A percentile compares a stretch with the other conserved stretches of the same genome.
Evolutionary conservation across 2,113 vertebrate species (phyloP).

Genomic region (Capreolus pygargus): DNA sequence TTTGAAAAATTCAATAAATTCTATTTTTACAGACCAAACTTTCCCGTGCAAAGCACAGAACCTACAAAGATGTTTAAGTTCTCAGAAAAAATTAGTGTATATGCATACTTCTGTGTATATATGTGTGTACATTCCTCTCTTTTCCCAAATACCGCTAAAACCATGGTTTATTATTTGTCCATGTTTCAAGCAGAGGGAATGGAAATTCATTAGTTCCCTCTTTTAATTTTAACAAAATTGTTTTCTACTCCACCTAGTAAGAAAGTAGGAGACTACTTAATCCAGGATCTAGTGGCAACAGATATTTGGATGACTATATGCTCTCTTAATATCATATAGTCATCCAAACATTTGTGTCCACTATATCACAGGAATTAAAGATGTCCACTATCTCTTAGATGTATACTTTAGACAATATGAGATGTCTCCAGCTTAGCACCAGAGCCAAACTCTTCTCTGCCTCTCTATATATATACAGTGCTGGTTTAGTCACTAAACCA

Average conservation of each 20-base stretch:
- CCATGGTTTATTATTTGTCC: not conserved
- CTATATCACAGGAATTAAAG: not conserved
- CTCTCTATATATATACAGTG: not conserved
- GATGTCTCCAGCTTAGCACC: not conserved
- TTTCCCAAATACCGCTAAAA: not conserved
- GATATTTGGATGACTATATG: not conserved
- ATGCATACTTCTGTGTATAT: not conserved
- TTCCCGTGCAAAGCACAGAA: not conserved
- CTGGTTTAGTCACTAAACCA: not conserved
- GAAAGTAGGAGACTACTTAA: not conserved
- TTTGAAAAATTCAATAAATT: constrained; percentile 18
- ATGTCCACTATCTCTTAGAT: not conserved
- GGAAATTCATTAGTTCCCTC: not conserved
- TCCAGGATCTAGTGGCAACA: not conserved
- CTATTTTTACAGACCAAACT: not conserved
- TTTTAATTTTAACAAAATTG: not conserved
- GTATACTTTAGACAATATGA: not conserved
- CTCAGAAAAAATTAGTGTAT: not conserved
- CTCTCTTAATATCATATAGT: not conserved
- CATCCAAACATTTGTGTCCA: not conserved
- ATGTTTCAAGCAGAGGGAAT: not conserved
- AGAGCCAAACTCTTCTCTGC: not conserved
- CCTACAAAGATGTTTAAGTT: not conserved
- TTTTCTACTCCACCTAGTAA: not conserved
- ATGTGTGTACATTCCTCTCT: not conserved